Base-by-base conservation (phyloP, 2,797 vertebrate species). In the Notolabrus celidotus region DNA sequence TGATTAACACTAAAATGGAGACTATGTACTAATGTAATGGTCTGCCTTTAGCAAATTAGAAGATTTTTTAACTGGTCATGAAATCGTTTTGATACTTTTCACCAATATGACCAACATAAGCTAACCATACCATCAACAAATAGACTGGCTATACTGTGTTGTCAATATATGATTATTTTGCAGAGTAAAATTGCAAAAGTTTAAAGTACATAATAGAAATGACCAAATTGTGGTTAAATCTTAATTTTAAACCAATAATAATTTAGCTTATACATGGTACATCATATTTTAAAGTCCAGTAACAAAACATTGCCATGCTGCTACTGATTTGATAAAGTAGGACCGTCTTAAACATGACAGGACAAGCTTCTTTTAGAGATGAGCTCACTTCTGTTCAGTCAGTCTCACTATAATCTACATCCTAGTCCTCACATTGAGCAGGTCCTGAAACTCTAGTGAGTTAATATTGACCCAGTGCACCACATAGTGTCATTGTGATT, bases 391-490 rank as follows among this genome's bases (percentile, higher is more conserved):
- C 1, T 46, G 17, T 63, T 57, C 58, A 68, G 31, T 41, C 20
- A 57, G 19, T 50, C 0, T 70, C 55, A 79, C 82, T 16, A 19
- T 57, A 10, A 34, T 65, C 51, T 51, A 49, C 58, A 83, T 83
- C 78, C 77, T 89, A 49, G 59, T 79, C 52, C 52, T 74, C 7
- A 67, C 63, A 68, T 10, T 25, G 34, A 55, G 54, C 62, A 85
- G 33, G 77, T 89, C 91, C 89, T 90, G 81, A 86, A 91, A 91
- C 83, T 84, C 85, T 75, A 34, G 17, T 58, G 65, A 80, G 86
- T 85, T 90, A 93, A 94, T 94, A 93, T 94, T 94, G 88, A 92
- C 90, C 52, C 54, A 86, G 72, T 70, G 82, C 60, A 55, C 56
- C 33, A n/a, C 23, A 62, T n/a, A 58, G 73, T 65, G 74, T 76